Evolutionary conservation across 2,888 invertebrate genomes (phyloP).

Genomic region (Schrankia costaestrigalis): DNA sequence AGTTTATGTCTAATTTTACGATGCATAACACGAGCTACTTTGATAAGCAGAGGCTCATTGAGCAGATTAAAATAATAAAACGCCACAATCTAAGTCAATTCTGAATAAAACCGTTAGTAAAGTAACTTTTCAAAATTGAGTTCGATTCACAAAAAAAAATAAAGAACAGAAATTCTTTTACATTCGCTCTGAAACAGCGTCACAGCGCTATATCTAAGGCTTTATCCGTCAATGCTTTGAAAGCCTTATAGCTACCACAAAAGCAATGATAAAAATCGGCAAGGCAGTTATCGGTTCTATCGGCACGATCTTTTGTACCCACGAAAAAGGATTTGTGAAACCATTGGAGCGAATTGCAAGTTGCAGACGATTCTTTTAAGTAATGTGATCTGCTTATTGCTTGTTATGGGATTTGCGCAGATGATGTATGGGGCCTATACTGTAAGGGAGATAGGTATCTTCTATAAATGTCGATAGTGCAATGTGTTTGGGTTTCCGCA

Average conservation of each 20-base stretch:
- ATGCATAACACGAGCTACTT: no score
- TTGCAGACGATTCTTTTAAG: slow-evolving; percentile 29
- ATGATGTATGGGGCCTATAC: no score
- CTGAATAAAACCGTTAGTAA: no score
- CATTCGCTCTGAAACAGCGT: slow-evolving; percentile 9
- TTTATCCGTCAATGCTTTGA: slow-evolving; percentile 40
- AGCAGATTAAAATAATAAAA: no score
- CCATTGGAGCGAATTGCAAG: slow-evolving; percentile 36
- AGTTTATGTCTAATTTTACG: no score
- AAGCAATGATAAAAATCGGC: slow-evolving; percentile 49
- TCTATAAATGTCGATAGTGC: no score
- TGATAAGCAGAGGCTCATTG: no score
- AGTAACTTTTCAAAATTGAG: no score
- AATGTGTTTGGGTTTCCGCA: no score
- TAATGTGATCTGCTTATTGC: slow-evolving; percentile 31
- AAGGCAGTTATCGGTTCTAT: slow-evolving; percentile 43
- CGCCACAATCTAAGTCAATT: no score
- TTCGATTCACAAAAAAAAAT: no score
- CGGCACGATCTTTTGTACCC: slow-evolving; percentile 42
- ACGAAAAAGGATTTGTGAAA: slow-evolving; percentile 43
- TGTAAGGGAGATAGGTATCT: no score
- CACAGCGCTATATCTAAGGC: slow-evolving; percentile 21
- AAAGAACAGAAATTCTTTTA: slow-evolving; percentile 11
- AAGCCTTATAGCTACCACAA: slow-evolving; percentile 40
- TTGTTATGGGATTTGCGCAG: background rate